A percentile compares a stretch with the other conserved stretches of the same genome.
phyloP scores from a whole-genome alignment of 2,888 invertebrate species.

The Cosmorhoe ocellata region DNA sequence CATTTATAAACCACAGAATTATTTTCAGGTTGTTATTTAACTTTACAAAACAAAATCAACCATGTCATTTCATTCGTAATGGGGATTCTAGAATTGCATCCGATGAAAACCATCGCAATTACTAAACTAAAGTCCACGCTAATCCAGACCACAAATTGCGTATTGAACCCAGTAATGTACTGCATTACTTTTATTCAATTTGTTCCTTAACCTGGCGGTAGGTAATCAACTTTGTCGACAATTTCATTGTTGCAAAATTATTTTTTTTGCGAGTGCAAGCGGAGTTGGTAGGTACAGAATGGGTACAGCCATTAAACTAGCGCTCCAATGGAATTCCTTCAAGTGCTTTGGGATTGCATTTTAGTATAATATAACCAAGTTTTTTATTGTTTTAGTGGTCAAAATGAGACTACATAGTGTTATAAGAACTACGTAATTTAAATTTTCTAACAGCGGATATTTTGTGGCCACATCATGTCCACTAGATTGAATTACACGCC shows the following conservation, averaged over 20 bases:
- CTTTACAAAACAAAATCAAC: background rate
- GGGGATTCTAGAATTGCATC: conserved; percentile 12
- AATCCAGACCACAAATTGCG: conserved; percentile 36
- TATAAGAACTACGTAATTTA: too few species aligned
- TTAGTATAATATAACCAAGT: too few species aligned
- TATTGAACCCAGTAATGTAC: conserved; percentile 28
- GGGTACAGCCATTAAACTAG: conserved; percentile 3
- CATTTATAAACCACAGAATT: too few species aligned
- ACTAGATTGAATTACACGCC: conserved; percentile 63
- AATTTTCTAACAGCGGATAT: too few species aligned
- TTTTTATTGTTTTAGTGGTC: too few species aligned
- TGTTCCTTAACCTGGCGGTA: conserved; percentile 30
- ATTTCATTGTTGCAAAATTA: conserved; percentile 42
- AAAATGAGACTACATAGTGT: too few species aligned
- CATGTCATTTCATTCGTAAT: conserved; percentile 9
- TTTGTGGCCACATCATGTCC: conserved; percentile 32
- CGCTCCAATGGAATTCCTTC: background rate
- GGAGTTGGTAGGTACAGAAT: background rate
- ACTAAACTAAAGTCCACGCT: conserved; percentile 17
- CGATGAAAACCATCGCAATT: conserved; percentile 16
- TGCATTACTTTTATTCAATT: conserved; percentile 33
- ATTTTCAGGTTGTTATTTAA: too few species aligned
- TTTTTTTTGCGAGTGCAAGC: conserved; percentile 24
- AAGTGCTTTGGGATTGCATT: too few species aligned
- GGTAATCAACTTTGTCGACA: conserved; percentile 28